Conservation (phyloP, 2,888 invertebrate species). For the Nymphalis polychloros region DNA sequence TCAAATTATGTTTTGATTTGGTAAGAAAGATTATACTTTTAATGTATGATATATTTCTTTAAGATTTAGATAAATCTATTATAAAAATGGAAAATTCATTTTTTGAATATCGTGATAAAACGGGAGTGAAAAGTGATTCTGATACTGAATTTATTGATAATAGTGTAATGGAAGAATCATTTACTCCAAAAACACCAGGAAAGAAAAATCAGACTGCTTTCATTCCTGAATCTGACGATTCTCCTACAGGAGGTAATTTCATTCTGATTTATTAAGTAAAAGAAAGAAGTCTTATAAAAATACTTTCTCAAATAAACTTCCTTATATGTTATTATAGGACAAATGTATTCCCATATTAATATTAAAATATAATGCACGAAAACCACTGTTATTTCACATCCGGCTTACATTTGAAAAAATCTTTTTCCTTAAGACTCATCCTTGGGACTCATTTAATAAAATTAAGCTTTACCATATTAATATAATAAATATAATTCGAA, state of each 20-base stretch:
- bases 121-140: slow-evolving; percentile 55
- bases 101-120: slow-evolving; percentile 67
- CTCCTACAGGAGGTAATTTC: slow-evolving; percentile 55
- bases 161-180: slow-evolving; percentile 57
- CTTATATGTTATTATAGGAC: too few relatives aligned
- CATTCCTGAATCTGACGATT: slow-evolving; percentile 73
- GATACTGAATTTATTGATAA: slow-evolving; percentile 68
- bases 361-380: too few relatives aligned
- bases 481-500: too few relatives aligned
- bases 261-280: not conserved
- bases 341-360: too few relatives aligned
- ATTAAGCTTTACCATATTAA: too few relatives aligned
- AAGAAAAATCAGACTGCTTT: slow-evolving; percentile 62
- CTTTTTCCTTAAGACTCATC: too few relatives aligned
- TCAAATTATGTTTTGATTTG: slow-evolving; percentile 26
- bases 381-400: too few relatives aligned
- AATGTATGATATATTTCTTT: slow-evolving; percentile 11
- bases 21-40: slow-evolving; percentile 9
- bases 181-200: slow-evolving; percentile 48
- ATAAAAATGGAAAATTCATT: slow-evolving; percentile 67
- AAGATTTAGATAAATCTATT: not conserved
- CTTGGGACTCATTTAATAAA: too few relatives aligned
- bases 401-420: too few relatives aligned
- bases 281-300: not conserved
- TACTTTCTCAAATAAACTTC: too few relatives aligned